Percentiles rank a stretch among this genome's conserved stretches.
Evolutionary conservation across 1,140 invertebrate species (phyloP).

Genomic region (Drosophila ananassae): DNA sequence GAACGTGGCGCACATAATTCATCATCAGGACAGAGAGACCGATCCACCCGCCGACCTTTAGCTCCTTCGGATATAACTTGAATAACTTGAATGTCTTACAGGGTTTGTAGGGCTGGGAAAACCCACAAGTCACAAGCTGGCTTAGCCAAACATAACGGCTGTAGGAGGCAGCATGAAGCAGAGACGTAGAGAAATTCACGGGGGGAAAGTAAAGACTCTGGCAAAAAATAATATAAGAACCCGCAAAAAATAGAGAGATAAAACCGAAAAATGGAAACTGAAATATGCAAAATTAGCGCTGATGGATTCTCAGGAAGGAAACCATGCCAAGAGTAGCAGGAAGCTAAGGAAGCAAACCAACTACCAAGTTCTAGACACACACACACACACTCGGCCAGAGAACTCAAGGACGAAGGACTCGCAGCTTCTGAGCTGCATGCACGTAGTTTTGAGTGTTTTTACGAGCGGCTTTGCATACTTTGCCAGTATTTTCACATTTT

Average conservation of each 20-base stretch:
- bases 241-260: conserved; percentile 3
- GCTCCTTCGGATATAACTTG: conserved; percentile 1
- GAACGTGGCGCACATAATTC: conserved; percentile 80
- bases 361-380: conserved; percentile 62
- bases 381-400: conserved; percentile 24
- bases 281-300: conserved; percentile 83
- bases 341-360: conserved; percentile 72
- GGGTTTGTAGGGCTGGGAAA: conserved; percentile 50
- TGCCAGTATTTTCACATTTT: conserved; percentile 78
- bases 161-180: conserved; percentile 39
- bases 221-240: conserved; percentile 5
- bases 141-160: conserved; percentile 65
- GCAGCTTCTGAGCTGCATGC: conserved; percentile 53
- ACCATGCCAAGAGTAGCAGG: conserved; percentile 49
- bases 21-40: conserved; percentile 57
- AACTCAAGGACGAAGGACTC: conserved; percentile 36
- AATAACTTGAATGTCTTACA: conserved; percentile 63
- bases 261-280: conserved; percentile 56
- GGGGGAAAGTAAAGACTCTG: conserved; percentile 2
- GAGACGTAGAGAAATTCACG: neutral
- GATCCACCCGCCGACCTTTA: conserved; percentile 21
- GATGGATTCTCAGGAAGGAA: conserved; percentile 81
- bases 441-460: conserved; percentile 78
- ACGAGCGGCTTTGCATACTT: conserved; percentile 81
- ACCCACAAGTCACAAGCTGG: conserved; percentile 73